Conservation (phyloP, 53 echinoderm and acorn worm species). For the Crossaster papposus region DNA sequence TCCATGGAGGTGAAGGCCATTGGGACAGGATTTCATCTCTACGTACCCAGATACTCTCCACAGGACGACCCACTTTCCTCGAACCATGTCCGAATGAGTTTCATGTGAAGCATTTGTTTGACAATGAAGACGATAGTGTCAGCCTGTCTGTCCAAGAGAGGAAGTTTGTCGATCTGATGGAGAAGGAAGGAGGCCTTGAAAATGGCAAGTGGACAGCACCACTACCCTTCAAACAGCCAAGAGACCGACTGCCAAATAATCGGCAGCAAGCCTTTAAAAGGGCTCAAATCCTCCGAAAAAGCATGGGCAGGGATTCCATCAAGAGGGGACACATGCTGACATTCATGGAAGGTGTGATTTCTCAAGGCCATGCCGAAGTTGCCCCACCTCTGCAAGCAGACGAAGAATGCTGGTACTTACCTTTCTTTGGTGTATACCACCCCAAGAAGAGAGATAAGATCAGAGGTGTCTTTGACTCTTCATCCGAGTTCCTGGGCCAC, state of each 20-base stretch:
- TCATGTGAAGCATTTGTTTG: conserved; percentile 26
- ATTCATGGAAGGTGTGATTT: conserved; percentile 61
- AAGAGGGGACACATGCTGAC: conserved; percentile 72
- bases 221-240: conserved; percentile 53
- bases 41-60: too few relatives aligned
- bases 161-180: conserved; percentile 29
- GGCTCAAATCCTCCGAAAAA: conserved; percentile 49
- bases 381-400: too few relatives aligned
- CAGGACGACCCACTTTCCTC: background rate
- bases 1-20: too few relatives aligned
- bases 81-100: conserved; percentile 43
- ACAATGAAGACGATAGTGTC: background rate
- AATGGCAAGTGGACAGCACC: conserved; percentile 39
- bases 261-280: conserved; percentile 34
- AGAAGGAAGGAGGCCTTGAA: conserved; percentile 7
- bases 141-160: conserved; percentile 18
- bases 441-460: too few relatives aligned
- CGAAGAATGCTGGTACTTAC: conserved; percentile 52
- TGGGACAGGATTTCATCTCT: too few relatives aligned
- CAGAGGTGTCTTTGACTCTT: too few relatives aligned
- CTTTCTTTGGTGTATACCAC: too few relatives aligned
- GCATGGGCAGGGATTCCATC: conserved; percentile 45
- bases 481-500: conserved; percentile 47
- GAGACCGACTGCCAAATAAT: conserved; percentile 58
- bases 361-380: conserved; percentile 64